Evolutionary conservation across 2,797 vertebrate species (phyloP).

Genomic region (Oryzias dopingdopingensis): DNA sequence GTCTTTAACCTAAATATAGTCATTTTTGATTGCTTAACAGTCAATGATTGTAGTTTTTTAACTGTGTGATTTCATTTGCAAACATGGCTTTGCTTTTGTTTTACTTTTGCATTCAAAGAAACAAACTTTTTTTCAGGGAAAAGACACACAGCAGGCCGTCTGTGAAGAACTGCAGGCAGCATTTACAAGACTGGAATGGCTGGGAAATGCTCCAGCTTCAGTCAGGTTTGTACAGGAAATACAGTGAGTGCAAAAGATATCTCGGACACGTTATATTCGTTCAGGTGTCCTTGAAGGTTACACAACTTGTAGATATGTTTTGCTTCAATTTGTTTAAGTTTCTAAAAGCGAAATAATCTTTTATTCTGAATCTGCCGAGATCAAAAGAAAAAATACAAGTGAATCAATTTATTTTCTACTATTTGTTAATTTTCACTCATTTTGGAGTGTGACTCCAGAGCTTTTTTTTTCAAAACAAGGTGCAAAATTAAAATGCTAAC

Average conservation of each 20-base stretch:
- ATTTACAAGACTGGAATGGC: slow-evolving; percentile 14
- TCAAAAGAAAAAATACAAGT: too few relatives aligned
- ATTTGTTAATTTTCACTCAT: too few relatives aligned
- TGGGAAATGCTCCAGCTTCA: slow-evolving; percentile 11
- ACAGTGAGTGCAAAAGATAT: slow-evolving; percentile 39
- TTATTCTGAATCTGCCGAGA: too few relatives aligned
- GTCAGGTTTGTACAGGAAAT: slow-evolving; percentile 22
- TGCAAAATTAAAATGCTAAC: too few relatives aligned
- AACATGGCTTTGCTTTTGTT: slow-evolving; percentile 4
- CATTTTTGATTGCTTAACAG: slow-evolving; percentile 2
- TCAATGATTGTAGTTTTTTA: neutral
- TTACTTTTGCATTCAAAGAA: slow-evolving; percentile 24
- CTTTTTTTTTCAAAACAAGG: too few relatives aligned
- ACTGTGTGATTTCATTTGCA: neutral
- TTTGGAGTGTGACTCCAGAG: too few relatives aligned
- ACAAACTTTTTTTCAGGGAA: slow-evolving; percentile 10
- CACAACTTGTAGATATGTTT: neutral
- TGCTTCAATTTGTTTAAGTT: neutral
- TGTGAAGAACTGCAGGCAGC: slow-evolving; percentile 32
- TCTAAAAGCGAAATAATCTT: neutral
- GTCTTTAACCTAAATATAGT: slow-evolving; percentile 4
- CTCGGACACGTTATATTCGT: neutral
- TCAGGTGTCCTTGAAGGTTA: slow-evolving; percentile 1
- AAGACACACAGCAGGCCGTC: slow-evolving; percentile 15
- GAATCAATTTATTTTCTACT: too few relatives aligned